Percentiles rank a stretch among this genome's conserved stretches.
phyloP scores from a whole-genome alignment of 1,140 invertebrate genomes.

The Drosophila sp. region DNA sequence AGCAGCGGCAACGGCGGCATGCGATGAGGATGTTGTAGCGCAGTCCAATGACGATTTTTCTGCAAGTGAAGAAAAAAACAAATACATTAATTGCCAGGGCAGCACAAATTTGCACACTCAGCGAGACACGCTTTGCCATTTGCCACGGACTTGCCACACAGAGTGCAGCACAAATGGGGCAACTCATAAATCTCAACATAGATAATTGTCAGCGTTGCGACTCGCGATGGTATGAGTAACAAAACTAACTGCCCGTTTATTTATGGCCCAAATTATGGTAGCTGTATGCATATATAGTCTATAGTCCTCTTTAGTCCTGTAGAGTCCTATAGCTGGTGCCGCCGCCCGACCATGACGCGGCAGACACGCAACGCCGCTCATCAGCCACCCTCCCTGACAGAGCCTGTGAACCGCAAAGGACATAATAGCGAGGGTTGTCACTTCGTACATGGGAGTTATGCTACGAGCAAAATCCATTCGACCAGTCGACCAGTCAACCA shows the following conservation, averaged over 20 bases:
- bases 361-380: constrained; percentile 73
- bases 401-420: constrained; percentile 76
- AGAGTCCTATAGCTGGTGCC: constrained; percentile 20
- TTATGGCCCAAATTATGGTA: constrained; percentile 76
- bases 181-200: constrained; percentile 76
- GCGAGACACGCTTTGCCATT: constrained; percentile 66
- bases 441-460: constrained; percentile 7
- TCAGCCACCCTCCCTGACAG: constrained; percentile 29
- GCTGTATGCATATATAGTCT: constrained; percentile 9
- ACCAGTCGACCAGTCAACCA: constrained; percentile 10
- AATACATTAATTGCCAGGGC: constrained; percentile 63
- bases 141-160: constrained; percentile 36
- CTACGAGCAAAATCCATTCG: constrained; percentile 30
- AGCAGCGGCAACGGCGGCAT: constrained; percentile 56
- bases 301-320: background rate
- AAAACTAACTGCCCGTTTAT: constrained; percentile 65
- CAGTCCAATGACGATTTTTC: constrained; percentile 81
- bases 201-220: constrained; percentile 68
- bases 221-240: background rate
- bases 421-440: constrained; percentile 81
- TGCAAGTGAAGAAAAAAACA: constrained; percentile 47
- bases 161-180: constrained; percentile 32
- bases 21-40: constrained; percentile 71
- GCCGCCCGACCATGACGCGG: constrained; percentile 21
- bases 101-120: constrained; percentile 78